phyloP scores from a whole-genome alignment of 1,140 invertebrate species.

The Drosophila obscura region DNA sequence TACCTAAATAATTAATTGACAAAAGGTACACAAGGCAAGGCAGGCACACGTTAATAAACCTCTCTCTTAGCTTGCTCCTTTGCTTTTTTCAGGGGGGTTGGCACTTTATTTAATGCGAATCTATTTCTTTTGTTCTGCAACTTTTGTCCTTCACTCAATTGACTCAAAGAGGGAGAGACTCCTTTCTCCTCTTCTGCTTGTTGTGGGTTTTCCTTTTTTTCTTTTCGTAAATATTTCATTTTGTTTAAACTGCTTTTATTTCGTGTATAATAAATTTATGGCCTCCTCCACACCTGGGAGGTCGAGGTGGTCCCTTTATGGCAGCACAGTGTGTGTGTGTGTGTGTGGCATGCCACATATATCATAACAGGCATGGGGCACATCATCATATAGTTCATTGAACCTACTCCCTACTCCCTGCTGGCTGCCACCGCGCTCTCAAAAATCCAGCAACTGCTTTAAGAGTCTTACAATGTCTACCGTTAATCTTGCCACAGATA shows the following conservation, averaged over 20 bases:
- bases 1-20: constrained; percentile 53
- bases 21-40: constrained; percentile 34
- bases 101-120: constrained; percentile 51
- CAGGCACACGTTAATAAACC: constrained; percentile 7
- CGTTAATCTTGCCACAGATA: constrained; percentile 70
- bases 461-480: constrained; percentile 80
- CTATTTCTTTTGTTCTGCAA: constrained; percentile 49
- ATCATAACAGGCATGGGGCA: constrained; percentile 52
- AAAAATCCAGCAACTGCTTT: constrained; percentile 74
- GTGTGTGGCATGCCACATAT: constrained; percentile 49
- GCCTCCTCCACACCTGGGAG: constrained; percentile 27
- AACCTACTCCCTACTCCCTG: constrained; percentile 34
- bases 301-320: constrained; percentile 11
- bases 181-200: constrained; percentile 14
- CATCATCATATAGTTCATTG: constrained; percentile 79
- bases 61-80: constrained; percentile 18
- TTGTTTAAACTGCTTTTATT: constrained; percentile 61
- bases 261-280: constrained; percentile 59
- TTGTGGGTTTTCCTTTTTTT: constrained; percentile 21
- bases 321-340: constrained; percentile 16
- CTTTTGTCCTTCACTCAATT: constrained; percentile 39
- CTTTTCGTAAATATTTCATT: constrained; percentile 51
- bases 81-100: not conserved
- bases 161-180: constrained; percentile 27
- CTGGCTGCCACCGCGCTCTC: constrained; percentile 28